Evolutionary conservation across 2,888 invertebrate species (phyloP), one percentile per base, ranked within the genome.

Genomic region (Himalopsyche anomala): DNA sequence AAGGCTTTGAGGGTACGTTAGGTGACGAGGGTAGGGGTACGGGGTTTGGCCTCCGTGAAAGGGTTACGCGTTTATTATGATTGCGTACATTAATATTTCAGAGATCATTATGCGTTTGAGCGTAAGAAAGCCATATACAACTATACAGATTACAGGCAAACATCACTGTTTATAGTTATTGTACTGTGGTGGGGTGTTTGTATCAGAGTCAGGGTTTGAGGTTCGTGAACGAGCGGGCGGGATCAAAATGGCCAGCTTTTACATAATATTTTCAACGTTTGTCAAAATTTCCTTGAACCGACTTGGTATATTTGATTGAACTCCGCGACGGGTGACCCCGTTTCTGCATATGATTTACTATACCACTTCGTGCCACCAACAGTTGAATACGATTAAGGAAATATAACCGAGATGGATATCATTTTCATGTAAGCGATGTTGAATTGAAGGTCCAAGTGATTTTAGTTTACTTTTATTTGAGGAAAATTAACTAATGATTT

Each of bases 11-110:
- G 74, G 74, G 74, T 74, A 74, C 28, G 74, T 74, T 74, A 74
- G 74, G 74, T 74, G 74, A 74, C 74, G 74, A 74, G 85, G 85
- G 82, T 85, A 82, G 80, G 85, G 55, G 85, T 79, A 80, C 55
- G 79, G 81, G 69, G 85, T 74, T 74, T 74, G 79, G 40, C 84
- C 82, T 55, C 86, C 82, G 69, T 86, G 88, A 88, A 89, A 89
- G 89, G 89, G 89, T 89, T 89, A 87, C 87, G 86, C 85, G 89
- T 89, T 89, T 89, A 89, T 89, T 89, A 89, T 89, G 89, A 89
- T 89, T 89, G 89, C 89, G 88, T 88, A 80, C 87, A 89, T 89
- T 87, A 89, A 89, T 88, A 89, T 89, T 89, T 89, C 89, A 89
- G 86, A 89, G 88, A 87, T 89, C 89, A 89, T 89, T 89, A 89